A percentile compares a stretch with the other conserved stretches of the same genome.
These are phyloP conservation scores for Anarrhichthys ocellatus DNA, from an alignment of 2,113 vertebrate genomes.

Conservation along the genomic window DNA sequence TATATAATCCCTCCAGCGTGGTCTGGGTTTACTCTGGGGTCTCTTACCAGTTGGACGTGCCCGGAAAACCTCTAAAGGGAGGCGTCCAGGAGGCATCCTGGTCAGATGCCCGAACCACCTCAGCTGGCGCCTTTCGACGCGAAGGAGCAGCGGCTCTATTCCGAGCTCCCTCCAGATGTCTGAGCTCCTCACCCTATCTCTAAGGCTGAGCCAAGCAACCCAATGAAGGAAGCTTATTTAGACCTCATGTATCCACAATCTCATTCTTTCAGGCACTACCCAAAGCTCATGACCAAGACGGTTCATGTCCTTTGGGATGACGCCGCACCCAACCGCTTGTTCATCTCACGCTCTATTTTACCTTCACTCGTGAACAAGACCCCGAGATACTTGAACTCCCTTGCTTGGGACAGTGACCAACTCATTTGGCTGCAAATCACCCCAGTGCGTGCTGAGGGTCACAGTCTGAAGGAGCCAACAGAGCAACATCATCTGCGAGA, in stretches of 20 bases:
- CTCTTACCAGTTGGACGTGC: background rate
- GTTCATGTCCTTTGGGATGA: background rate
- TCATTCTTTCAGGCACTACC: background rate
- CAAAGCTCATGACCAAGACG: background rate
- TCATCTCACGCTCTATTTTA: background rate
- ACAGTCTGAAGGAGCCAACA: background rate
- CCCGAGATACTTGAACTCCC: background rate
- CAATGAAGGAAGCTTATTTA: background rate
- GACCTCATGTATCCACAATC: background rate
- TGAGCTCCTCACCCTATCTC: background rate
- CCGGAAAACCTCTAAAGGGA: background rate
- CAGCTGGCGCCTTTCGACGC: background rate
- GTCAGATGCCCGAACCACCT: background rate
- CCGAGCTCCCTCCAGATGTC: background rate
- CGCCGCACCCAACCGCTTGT: background rate
- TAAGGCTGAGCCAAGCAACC: background rate
- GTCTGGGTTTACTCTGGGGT: background rate
- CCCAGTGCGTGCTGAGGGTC: background rate
- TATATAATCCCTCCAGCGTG: background rate
- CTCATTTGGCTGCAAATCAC: background rate
- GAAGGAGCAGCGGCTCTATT: background rate
- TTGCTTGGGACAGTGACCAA: background rate
- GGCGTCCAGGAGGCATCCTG: background rate
- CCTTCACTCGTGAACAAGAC: background rate
- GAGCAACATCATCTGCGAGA: background rate